These are phyloP conservation scores for Campoletis sonorensis DNA, from an alignment of 1,140 invertebrate genomes.

Conservation along the genomic window DNA sequence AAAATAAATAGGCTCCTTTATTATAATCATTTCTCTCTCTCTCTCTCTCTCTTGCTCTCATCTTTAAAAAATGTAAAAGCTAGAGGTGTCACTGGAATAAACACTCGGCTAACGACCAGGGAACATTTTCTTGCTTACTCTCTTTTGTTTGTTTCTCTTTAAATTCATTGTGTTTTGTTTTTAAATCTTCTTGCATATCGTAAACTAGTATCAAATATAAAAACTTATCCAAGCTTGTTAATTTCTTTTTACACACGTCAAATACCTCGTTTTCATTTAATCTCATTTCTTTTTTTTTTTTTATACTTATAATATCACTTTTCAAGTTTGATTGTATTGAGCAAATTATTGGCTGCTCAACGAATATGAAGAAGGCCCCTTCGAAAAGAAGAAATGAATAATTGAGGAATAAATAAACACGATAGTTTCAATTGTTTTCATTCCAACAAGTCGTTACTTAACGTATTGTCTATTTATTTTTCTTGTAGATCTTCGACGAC, in stretches of 20 bases:
- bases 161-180: slow-evolving; percentile 56
- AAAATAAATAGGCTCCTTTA: slow-evolving; percentile 72
- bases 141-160: slow-evolving; percentile 53
- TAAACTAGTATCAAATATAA: slow-evolving; percentile 75
- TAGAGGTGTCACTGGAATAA: slow-evolving; percentile 66
- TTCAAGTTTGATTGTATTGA: slow-evolving; percentile 71
- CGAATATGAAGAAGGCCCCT: slow-evolving; percentile 61
- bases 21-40: slow-evolving; percentile 64
- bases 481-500: neutral
- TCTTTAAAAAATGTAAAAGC: slow-evolving; percentile 64
- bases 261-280: slow-evolving; percentile 65
- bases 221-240: slow-evolving; percentile 73
- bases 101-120: slow-evolving; percentile 66
- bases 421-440: neutral
- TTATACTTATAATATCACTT: slow-evolving; percentile 70
- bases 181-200: slow-evolving; percentile 65
- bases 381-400: slow-evolving; percentile 46
- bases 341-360: slow-evolving; percentile 66
- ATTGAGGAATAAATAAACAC: too few species aligned
- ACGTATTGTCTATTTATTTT: neutral
- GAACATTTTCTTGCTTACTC: slow-evolving; percentile 62
- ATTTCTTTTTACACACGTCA: slow-evolving; percentile 66
- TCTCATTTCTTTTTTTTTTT: slow-evolving; percentile 50
- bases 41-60: slow-evolving; percentile 43
- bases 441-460: neutral